phyloP scores from a whole-genome alignment of 2,888 invertebrate species.

The Boloria euphrosyne region DNA sequence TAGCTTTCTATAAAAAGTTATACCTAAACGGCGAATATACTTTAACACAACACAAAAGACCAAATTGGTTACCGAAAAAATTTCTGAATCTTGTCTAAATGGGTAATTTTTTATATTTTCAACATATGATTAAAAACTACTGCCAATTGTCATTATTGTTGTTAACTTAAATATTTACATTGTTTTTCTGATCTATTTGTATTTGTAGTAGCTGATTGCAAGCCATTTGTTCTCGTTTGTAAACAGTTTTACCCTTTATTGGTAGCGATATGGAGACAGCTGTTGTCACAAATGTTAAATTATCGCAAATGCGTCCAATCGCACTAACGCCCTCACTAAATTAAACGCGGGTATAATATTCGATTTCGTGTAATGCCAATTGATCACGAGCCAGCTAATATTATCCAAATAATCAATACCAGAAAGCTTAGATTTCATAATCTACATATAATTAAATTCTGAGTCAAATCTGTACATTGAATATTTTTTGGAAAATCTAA shows the following conservation, averaged over 20 bases:
- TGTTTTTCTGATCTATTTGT: slow-evolving; percentile 4
- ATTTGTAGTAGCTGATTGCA: slow-evolving; percentile 26
- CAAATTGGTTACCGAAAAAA: no score
- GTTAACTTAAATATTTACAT: slow-evolving; percentile 5
- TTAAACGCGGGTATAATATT: slow-evolving; percentile 2
- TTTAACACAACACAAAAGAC: no score
- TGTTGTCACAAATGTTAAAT: slow-evolving; percentile 52
- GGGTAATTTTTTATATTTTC: no score
- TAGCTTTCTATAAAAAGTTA: no score
- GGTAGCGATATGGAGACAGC: slow-evolving; percentile 47
- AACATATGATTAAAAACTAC: background rate
- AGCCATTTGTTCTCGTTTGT: slow-evolving; percentile 41
- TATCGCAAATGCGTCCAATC: slow-evolving; percentile 50
- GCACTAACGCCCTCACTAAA: slow-evolving; percentile 26
- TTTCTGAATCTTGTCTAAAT: no score
- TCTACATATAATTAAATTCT: no score
- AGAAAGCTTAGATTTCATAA: no score
- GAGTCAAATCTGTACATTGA: no score
- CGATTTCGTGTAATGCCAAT: background rate
- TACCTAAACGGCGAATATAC: no score
- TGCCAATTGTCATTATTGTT: background rate
- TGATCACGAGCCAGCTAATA: background rate
- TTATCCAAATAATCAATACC: background rate
- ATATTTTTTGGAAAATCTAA: no score
- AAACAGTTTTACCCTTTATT: slow-evolving; percentile 47